A percentile compares a stretch with the other conserved stretches of the same genome.
phyloP scores from a whole-genome alignment of 2,888 invertebrate genomes.

The Blastobasis adustella region DNA sequence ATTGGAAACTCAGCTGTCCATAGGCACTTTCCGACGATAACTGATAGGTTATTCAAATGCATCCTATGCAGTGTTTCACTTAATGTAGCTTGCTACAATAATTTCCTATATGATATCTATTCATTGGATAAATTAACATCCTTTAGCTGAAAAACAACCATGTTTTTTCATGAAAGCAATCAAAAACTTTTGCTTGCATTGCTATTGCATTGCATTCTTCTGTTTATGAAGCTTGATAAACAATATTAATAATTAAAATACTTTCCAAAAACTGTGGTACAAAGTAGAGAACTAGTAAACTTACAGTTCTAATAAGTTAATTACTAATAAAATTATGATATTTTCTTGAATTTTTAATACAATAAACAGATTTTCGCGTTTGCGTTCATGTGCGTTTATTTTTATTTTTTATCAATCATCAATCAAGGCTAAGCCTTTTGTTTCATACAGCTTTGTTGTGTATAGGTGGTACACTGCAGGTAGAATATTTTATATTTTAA shows the following conservation, averaged over 20 bases:
- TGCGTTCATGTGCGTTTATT: neutral
- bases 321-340: neutral
- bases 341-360: neutral
- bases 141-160: constrained; percentile 69
- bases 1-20: constrained; percentile 49
- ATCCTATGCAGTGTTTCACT: neutral
- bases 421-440: neutral
- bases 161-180: constrained; percentile 57
- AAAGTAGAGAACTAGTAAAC: neutral
- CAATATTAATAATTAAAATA: too few species aligned
- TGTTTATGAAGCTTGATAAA: neutral
- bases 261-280: too few species aligned
- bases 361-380: neutral
- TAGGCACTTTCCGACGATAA: constrained; percentile 53
- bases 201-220: constrained; percentile 1
- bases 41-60: constrained; percentile 42
- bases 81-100: neutral
- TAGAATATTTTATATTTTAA: too few species aligned
- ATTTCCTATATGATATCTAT: neutral
- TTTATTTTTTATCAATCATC: neutral
- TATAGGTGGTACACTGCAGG: neutral
- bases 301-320: neutral
- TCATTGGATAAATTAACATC: constrained; percentile 30
- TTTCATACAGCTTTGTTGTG: neutral
- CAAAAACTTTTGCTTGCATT: constrained; percentile 22